Conservation (phyloP, 2,113 vertebrate genomes). For the Syrrhaptes paradoxus region DNA sequence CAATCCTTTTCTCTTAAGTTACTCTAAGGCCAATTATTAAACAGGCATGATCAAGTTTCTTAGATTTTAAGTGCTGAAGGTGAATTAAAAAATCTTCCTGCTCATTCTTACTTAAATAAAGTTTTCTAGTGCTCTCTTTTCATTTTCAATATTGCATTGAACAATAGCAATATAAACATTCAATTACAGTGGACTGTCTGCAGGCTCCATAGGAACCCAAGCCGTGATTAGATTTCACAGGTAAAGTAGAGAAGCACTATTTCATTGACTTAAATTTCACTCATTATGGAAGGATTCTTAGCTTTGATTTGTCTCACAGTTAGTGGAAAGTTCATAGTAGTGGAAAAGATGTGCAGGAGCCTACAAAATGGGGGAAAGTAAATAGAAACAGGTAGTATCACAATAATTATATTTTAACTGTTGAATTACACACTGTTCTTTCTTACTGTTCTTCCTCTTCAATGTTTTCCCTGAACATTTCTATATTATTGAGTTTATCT, state of each 20-base stretch:
- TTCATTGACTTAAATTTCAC: background rate
- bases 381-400: background rate
- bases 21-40: background rate
- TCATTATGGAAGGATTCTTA: background rate
- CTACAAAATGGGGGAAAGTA: background rate
- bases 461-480: background rate
- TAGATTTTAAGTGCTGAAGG: background rate
- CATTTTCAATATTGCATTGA: background rate
- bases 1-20: background rate
- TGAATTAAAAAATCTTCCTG: background rate
- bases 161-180: background rate
- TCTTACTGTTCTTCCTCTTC: background rate
- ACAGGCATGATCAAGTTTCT: background rate
- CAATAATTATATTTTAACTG: background rate
- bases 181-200: background rate
- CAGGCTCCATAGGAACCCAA: background rate
- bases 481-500: background rate
- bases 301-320: background rate
- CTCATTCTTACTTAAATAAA: background rate
- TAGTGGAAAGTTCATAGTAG: background rate
- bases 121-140: background rate
- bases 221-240: background rate
- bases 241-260: background rate
- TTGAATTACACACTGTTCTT: background rate
- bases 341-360: background rate